Conservation (phyloP, 1,140 invertebrate genomes). For the Telenomus remus region DNA sequence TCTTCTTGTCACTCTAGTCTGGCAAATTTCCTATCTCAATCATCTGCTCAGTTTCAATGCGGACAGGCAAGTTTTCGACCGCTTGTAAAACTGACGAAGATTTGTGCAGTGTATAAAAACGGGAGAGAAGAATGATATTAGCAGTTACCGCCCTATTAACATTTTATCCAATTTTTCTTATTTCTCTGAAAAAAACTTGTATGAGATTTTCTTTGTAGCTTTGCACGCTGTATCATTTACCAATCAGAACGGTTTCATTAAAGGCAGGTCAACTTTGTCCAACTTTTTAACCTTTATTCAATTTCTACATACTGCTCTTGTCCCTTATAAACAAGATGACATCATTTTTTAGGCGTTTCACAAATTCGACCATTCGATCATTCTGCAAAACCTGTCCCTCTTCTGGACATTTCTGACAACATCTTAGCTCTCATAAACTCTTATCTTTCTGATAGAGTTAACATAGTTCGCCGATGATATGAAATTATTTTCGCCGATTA, state of each 20-base stretch:
- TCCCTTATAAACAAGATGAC: conserved; percentile 5
- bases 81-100: too few species aligned
- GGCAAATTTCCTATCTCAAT: too few species aligned
- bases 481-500: too few species aligned
- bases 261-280: background rate
- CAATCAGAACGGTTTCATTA: conserved; percentile 6
- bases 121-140: background rate
- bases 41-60: too few species aligned
- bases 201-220: background rate
- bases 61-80: too few species aligned
- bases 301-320: background rate
- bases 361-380: background rate
- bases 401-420: too few species aligned
- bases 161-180: conserved; percentile 11
- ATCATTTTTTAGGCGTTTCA: conserved; percentile 15
- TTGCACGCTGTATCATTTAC: background rate
- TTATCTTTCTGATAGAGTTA: too few species aligned
- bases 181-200: conserved; percentile 1
- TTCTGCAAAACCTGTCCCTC: too few species aligned
- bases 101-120: too few species aligned
- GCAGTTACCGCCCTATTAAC: conserved; percentile 5
- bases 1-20: too few species aligned
- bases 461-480: too few species aligned
- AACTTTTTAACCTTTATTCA: background rate
- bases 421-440: too few species aligned